Base-by-base conservation (phyloP, 2,888 invertebrate genomes). In the Athetis lepigone region DNA sequence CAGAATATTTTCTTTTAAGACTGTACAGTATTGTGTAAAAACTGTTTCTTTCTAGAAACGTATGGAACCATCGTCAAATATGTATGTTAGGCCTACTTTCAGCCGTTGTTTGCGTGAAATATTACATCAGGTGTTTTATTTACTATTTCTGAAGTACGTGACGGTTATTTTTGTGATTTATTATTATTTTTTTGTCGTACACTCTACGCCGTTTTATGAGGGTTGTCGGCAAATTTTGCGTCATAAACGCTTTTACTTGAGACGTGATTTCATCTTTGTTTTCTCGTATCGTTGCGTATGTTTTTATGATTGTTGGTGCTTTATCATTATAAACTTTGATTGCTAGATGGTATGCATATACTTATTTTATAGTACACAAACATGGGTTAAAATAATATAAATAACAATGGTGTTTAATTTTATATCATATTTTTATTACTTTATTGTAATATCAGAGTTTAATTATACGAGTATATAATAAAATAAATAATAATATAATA, bases 101-200 rank as follows among this genome's bases (percentile, higher is more conserved):
- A 5, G 18, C 49, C 23, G 27, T 37, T 73, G n/a, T 46, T 50
- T 42, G 5, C n/a, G 6, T 54, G 33, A 67, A 67, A 55, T 67
- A 73, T 40, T 67, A 55, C 59, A 42, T 29, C 19, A 45, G 40
- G 19, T 70, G 18, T 74, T 73, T 70, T 70, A 67, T 74, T 70
- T 50, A 74, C 45, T 45, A 9, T 43, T 42, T 59, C 8, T 54
- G 33, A 40, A 54, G 42, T 49, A 51, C 7, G 16, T 49, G 27
- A 37, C 18, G 39, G 43, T 45, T 67, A 73, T 59, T 58, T 45
- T 37, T 4, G 29, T 50, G 54, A 58, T 73, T 67, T 58, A 56
- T 70, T 51, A 40, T 55, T 45, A 19, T 21, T 67, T 40, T 73
- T 50, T 33, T 23, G 5, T 33, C 13, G 27, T 27, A 27, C 16